These are phyloP conservation scores for Falco peregrinus DNA, from an alignment of 2,797 vertebrate species.

Conservation along the genomic window DNA sequence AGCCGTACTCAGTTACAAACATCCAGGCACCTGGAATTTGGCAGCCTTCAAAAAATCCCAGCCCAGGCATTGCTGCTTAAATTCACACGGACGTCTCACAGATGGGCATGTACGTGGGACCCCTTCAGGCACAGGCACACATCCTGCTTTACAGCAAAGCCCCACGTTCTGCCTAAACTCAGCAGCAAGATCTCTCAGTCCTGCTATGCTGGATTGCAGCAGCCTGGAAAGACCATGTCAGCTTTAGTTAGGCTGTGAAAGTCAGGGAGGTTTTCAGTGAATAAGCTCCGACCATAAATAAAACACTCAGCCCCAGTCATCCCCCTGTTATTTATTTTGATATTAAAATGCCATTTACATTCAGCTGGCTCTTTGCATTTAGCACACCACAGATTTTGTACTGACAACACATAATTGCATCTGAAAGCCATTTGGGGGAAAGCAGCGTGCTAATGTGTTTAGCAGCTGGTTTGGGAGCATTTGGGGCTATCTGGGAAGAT, in stretches of 20 bases:
- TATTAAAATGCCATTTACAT: conserved; percentile 1
- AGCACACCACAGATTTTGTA: neutral
- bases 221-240: neutral
- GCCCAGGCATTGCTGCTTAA: neutral
- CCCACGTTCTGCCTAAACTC: neutral
- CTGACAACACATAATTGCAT: neutral
- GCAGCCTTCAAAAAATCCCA: neutral
- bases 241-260: neutral
- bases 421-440: conserved; percentile 1
- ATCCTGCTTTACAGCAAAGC: neutral
- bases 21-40: neutral
- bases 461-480: conserved; percentile 14
- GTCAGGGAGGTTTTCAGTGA: neutral
- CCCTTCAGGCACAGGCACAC: rapidly evolving
- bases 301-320: neutral
- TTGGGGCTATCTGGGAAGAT: conserved; percentile 17
- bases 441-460: neutral
- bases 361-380: neutral
- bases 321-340: neutral
- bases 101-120: rapidly evolving
- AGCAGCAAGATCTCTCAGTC: neutral
- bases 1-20: neutral
- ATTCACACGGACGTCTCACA: neutral
- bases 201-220: neutral
- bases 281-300: neutral